A percentile compares a stretch with the other conserved stretches of the same genome.
phyloP scores from a whole-genome alignment of 1,140 invertebrate genomes.

The Leucophenga varia region DNA sequence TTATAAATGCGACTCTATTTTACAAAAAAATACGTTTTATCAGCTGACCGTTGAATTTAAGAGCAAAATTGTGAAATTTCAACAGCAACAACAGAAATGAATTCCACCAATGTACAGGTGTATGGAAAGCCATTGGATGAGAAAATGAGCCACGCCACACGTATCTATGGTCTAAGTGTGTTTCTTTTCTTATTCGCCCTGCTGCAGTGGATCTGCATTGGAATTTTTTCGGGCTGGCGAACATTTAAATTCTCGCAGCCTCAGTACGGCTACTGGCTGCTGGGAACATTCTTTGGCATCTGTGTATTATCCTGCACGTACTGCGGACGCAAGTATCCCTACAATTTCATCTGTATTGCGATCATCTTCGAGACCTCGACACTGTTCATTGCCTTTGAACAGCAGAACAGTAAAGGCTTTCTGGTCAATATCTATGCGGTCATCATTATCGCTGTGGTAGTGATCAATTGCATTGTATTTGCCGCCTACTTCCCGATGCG shows the following conservation, averaged over 20 bases:
- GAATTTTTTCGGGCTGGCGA: neutral
- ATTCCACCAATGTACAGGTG: no score
- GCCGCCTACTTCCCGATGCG: constrained; percentile 40
- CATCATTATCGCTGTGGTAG: constrained; percentile 20
- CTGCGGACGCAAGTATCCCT: constrained; percentile 24
- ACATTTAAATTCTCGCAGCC: neutral
- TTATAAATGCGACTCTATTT: no score
- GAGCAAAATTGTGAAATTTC: no score
- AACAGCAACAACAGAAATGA: no score
- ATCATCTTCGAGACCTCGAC: constrained; percentile 33
- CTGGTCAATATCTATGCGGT: constrained; percentile 29
- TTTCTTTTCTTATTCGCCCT: constrained; percentile 14
- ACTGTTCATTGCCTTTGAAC: constrained; percentile 31
- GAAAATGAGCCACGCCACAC: constrained; percentile 9
- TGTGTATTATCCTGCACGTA: constrained; percentile 26
- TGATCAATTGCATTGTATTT: constrained; percentile 22
- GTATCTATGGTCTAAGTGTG: constrained; percentile 23
- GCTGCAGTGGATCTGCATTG: no score
- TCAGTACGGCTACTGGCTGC: constrained; percentile 29
- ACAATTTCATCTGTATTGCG: constrained; percentile 15
- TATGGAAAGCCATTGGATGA: constrained; percentile 12
- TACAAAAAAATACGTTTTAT: no score
- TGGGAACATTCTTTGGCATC: constrained; percentile 25
- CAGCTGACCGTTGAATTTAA: no score
- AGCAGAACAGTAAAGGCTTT: constrained; percentile 9